These are phyloP conservation scores for Diloba caeruleocephala DNA, from an alignment of 2,888 invertebrate species.

Conservation along the genomic window DNA sequence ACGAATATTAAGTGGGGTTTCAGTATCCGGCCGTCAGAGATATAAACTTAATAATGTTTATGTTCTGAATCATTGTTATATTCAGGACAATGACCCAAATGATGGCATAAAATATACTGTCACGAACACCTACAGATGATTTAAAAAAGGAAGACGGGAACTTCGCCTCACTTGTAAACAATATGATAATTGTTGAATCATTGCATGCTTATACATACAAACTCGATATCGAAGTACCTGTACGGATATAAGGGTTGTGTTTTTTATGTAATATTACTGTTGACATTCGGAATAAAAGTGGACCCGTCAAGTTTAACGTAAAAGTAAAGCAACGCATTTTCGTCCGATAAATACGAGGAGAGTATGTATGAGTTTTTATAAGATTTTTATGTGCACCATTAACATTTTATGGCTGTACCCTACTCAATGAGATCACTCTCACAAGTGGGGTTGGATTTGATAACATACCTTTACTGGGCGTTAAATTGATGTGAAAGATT, in stretches of 20 bases:
- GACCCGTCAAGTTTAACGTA: constrained; percentile 42
- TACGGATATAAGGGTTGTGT: no score
- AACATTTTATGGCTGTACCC: constrained; percentile 47
- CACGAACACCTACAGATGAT: constrained; percentile 7
- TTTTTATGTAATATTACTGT: no score
- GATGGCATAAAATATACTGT: constrained; percentile 14
- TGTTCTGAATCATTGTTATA: not conserved
- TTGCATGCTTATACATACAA: not conserved
- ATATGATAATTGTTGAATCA: constrained; percentile 1
- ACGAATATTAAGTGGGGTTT: no score
- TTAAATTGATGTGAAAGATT: constrained; percentile 32
- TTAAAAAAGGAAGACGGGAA: constrained; percentile 3
- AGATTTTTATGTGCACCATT: constrained; percentile 49
- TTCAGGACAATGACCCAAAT: constrained; percentile 22
- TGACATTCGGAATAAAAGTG: constrained; percentile 27
- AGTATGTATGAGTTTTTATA: constrained; percentile 44
- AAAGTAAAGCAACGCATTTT: constrained; percentile 26
- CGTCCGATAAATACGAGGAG: constrained; percentile 6
- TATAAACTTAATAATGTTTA: no score
- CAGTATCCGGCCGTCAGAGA: no score
- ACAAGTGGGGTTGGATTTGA: constrained; percentile 40
- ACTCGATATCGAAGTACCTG: not conserved
- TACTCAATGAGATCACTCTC: constrained; percentile 49
- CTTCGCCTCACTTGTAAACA: not conserved
- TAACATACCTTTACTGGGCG: constrained; percentile 21